Percentiles rank a stretch among this genome's conserved stretches.
These are phyloP conservation scores for Eremobia ochroleuca DNA, from an alignment of 2,888 invertebrate genomes.

Conservation along the genomic window DNA sequence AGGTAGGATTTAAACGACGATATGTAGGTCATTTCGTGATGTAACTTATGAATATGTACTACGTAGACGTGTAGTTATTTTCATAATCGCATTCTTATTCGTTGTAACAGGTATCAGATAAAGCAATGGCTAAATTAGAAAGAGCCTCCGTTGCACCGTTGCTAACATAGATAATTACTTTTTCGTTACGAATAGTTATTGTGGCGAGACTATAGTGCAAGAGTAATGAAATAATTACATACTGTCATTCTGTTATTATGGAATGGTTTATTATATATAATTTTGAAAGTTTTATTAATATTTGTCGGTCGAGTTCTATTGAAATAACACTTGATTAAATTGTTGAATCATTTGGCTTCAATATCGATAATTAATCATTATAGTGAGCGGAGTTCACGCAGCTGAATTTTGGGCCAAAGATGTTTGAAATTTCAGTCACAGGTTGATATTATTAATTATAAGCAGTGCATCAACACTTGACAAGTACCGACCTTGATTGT, in stretches of 20 bases:
- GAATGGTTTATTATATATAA: slow-evolving; percentile 28
- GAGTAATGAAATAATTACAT: slow-evolving; percentile 58
- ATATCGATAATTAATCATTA: not conserved
- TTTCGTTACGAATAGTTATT: slow-evolving; percentile 67
- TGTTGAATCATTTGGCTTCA: slow-evolving; percentile 8
- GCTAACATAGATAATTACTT: slow-evolving; percentile 68
- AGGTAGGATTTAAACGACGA: slow-evolving; percentile 72
- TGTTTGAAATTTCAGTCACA: not conserved
- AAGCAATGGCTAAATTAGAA: slow-evolving; percentile 70
- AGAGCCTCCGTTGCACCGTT: slow-evolving; percentile 53
- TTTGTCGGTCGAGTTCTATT: slow-evolving; percentile 22
- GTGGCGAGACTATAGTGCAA: slow-evolving; percentile 59
- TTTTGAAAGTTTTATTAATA: slow-evolving; percentile 34
- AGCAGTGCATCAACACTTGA: not conserved
- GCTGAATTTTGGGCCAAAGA: not conserved
- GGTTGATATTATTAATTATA: not conserved
- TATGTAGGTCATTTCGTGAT: slow-evolving; percentile 81
- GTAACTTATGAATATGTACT: slow-evolving; percentile 80
- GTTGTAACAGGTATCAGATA: slow-evolving; percentile 75
- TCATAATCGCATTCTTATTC: slow-evolving; percentile 83
- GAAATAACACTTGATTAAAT: slow-evolving; percentile 13
- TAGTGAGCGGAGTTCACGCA: not conserved
- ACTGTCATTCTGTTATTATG: slow-evolving; percentile 31
- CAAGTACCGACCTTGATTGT: not conserved
- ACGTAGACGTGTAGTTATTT: slow-evolving; percentile 80